phyloP scores from a whole-genome alignment of 1,140 invertebrate genomes.

The Pogonomyrmex californicus region DNA sequence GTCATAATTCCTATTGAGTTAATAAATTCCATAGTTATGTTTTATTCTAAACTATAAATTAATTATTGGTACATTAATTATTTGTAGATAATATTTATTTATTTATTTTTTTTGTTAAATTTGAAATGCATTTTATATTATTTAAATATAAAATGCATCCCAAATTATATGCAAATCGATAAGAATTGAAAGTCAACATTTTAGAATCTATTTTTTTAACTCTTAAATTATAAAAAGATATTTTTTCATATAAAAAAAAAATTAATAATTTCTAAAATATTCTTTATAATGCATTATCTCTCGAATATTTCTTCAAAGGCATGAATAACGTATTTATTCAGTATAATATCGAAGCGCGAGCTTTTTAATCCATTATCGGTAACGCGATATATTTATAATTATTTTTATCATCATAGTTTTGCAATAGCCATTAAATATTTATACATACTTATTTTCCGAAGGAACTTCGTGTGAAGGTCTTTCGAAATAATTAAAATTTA shows the following conservation, averaged over 20 bases:
- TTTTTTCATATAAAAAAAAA: background rate
- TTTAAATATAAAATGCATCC: too few relatives aligned
- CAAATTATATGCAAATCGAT: background rate
- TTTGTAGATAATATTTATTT: slow-evolving; percentile 2
- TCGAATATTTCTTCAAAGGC: background rate
- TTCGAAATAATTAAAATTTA: background rate
- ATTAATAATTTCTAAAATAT: background rate
- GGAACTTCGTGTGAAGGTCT: background rate
- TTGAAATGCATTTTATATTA: background rate
- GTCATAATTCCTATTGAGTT: background rate
- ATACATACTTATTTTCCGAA: background rate
- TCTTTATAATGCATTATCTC: background rate
- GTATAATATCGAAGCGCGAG: background rate
- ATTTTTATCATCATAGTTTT: background rate
- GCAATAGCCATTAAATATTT: background rate
- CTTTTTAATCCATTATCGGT: background rate
- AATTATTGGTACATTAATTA: background rate
- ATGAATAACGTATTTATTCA: background rate
- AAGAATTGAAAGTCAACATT: background rate
- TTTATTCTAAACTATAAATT: background rate
- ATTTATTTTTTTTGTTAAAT: slow-evolving; percentile 12
- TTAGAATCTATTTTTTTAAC: background rate
- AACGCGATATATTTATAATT: background rate
- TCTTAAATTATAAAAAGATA: background rate
- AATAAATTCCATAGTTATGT: background rate